A percentile compares a stretch with the other conserved stretches of the same genome.
Conservation (phyloP, 2,888 invertebrate genomes). For the Acheta domesticus region DNA sequence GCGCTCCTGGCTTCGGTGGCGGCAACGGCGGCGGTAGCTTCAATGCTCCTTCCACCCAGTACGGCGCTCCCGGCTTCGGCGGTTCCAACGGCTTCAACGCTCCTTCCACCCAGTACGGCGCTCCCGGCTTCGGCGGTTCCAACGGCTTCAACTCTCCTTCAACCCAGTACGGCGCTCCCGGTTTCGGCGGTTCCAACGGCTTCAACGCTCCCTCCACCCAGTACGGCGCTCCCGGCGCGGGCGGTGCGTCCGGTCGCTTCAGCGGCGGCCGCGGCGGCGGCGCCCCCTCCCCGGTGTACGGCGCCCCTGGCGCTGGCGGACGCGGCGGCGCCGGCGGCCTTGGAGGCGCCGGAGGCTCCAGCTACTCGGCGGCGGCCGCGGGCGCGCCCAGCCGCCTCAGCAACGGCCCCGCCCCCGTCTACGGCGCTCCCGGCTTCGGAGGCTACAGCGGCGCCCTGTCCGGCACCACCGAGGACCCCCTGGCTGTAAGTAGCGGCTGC, state of each 20-base stretch:
- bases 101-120: slow-evolving; percentile 35
- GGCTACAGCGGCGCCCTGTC: not conserved
- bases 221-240: slow-evolving; percentile 33
- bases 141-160: slow-evolving; percentile 36
- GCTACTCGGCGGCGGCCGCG: not conserved
- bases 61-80: slow-evolving; percentile 31
- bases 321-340: not conserved
- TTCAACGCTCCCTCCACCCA: slow-evolving; percentile 30
- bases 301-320: slow-evolving; percentile 30
- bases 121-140: not conserved
- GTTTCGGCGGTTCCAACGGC: not conserved
- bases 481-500: not conserved
- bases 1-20: not conserved
- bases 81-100: slow-evolving; percentile 12
- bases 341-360: not conserved
- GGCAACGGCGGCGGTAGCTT: not conserved
- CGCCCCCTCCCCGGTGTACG: slow-evolving; percentile 31
- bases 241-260: not conserved
- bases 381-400: not conserved
- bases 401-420: not conserved
- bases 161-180: slow-evolving; percentile 42
- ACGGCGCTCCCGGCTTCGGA: not conserved
- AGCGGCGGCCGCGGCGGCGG: not conserved
- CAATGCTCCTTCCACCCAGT: slow-evolving; percentile 29
- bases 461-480: slow-evolving; percentile 6